Base-by-base conservation (phyloP, 2,113 vertebrate species). In the Psittacula cyanocephala region DNA sequence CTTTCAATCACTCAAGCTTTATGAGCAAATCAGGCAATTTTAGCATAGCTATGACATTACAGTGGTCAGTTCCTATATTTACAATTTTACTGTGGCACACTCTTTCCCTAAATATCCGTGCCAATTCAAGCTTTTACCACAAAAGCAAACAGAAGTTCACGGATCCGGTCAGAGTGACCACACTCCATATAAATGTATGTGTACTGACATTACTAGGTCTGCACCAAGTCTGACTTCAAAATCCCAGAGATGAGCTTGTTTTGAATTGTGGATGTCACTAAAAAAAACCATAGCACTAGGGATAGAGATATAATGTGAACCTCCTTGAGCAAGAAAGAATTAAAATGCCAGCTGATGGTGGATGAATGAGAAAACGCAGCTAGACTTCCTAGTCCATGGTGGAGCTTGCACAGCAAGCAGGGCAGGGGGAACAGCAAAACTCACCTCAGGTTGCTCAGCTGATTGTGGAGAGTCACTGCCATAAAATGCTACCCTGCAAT, bases 361-460 rank as follows among this genome's bases (percentile, higher is more conserved):
- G 11, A 44, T 7, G 29, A 80, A 33, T 3, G 15, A 62, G 17
- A 55, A 71, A 67, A 24, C 63, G 15, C 4, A 44, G 13, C 2
- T 74, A 25, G 20, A 28, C 11, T 75, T 70, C 39, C 6, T 29
- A 82, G 11, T 17, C 35, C 37, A 16, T 2, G 10, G 0, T 6
- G 65, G 9, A 71, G 10, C 25, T 62, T 29, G 13, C 3, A 1
- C 1, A 59, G 11, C 27, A 64, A 7, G 6, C 2, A 0, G 24
- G 29, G 18, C 35, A 10, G 16, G 16, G 19, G 10, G 11, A 81
- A 33, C 15, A 35, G 27, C 49, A 74, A 49, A 53, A 9, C n/a
- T 76, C n/a, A 27, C 29, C 7, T 12, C 29, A 50, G 25, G 17
- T n/a, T 23, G 83, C 12, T 28, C 33, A 28, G 53, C 10, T 44